Base-by-base conservation (phyloP, 1,140 invertebrate genomes). In the Ostrea denselamellosa region DNA sequence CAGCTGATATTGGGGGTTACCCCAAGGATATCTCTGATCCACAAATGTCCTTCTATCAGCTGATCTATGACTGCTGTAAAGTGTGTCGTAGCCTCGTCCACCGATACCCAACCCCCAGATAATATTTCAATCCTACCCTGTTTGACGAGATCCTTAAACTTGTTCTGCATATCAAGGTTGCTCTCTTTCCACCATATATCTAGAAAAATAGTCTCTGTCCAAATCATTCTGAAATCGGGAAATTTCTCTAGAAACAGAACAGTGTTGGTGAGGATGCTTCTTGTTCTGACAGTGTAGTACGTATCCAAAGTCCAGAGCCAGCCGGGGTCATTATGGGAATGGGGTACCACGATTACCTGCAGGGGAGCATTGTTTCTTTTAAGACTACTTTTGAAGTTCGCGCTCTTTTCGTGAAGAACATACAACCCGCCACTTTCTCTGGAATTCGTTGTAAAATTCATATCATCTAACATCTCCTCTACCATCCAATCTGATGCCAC, bases 41-140 rank as follows among this genome's bases (percentile, higher is more conserved):
- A 99, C 89, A 98, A 97, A 95, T 99, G 98, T 2, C 99, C 99
- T 90, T 98, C 97, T 0, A 98, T 97, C 81, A 99, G 94, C 93
- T 99, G 98, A 97, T 99, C 98, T 54, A 99, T 95, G 96, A 99
- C 98, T 19, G 98, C 97, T 93, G 97, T 99, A 84, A 99, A 96
- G 93, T 99, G 98, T 0, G 98, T 97, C 85, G 97, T 98, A 0
- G 98, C 98, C 95, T 99, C 99, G 92, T 99, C 99, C 0, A 98
- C 98, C 98, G 99, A 99, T 25, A 99, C 98, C 98, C 98, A 99
- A 51, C 98, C 98, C 0, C 98, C 98, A 0, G 98, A 98, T 0
- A 98, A 97, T 89, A 99, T 97, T 94, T 99, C 98, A 34, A 99
- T 95, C 77, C 98, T 96, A 25, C 98, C 98, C 54, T 97, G 97